phyloP scores from a whole-genome alignment of 2,797 vertebrate genomes.

The Lates japonicus region DNA sequence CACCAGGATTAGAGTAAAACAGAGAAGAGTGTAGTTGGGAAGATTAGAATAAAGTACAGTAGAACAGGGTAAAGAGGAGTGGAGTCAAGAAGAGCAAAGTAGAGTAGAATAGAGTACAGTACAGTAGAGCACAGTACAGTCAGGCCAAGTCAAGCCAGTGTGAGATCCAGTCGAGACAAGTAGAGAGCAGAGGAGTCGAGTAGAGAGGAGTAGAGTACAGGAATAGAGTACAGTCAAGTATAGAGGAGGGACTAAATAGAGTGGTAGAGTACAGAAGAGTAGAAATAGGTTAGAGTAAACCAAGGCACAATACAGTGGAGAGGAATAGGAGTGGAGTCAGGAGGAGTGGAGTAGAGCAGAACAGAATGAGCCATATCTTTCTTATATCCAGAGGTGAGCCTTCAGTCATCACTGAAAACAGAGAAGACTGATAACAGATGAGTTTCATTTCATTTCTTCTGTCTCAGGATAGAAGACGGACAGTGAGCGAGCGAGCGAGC shows the following conservation, averaged over 20 bases:
- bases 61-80: neutral
- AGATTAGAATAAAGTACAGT: neutral
- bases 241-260: neutral
- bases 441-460: slow-evolving; percentile 45
- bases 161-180: no score
- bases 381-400: slow-evolving; percentile 17
- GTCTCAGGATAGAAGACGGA: slow-evolving; percentile 29
- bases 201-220: no score
- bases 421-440: slow-evolving; percentile 33
- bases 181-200: neutral
- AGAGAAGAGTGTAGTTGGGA: neutral
- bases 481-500: slow-evolving; percentile 3
- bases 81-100: neutral
- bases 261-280: neutral
- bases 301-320: neutral
- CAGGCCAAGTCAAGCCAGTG: no score
- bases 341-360: neutral
- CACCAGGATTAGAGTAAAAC: neutral
- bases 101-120: neutral
- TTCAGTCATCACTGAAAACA: slow-evolving; percentile 22
- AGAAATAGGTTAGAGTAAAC: neutral
- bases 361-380: neutral
- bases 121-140: no score
- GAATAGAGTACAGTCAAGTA: neutral
- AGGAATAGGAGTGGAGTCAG: neutral